A percentile compares a stretch with the other conserved stretches of the same genome.
Conservation (phyloP, 64 coral and sea anemone genomes). For the Pocillopora verrucosa region DNA sequence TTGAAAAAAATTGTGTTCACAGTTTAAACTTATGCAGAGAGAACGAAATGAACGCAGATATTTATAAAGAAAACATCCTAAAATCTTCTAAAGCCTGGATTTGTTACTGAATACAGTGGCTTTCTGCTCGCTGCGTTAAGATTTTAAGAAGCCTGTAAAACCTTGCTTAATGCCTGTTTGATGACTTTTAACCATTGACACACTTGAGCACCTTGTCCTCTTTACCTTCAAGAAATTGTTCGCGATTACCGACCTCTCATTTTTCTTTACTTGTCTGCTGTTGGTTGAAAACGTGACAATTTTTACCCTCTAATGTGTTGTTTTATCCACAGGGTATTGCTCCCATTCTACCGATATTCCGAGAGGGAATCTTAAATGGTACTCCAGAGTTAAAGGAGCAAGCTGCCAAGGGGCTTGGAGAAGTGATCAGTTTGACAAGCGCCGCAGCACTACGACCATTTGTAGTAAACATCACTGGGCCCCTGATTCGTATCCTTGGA, state of each 20-base stretch:
- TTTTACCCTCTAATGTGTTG: neutral
- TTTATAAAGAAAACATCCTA: too few relatives aligned
- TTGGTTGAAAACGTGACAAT: neutral
- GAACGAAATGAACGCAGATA: too few relatives aligned
- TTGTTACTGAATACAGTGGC: too few relatives aligned
- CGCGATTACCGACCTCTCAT: neutral
- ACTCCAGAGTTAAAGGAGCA: constrained; percentile 95
- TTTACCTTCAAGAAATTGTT: too few relatives aligned
- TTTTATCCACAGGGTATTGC: constrained; percentile 80
- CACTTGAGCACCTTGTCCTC: too few relatives aligned
- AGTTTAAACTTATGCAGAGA: too few relatives aligned
- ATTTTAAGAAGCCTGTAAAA: too few relatives aligned
- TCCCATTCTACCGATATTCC: constrained; percentile 89
- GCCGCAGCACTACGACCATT: constrained; percentile 88
- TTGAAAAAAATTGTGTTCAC: too few relatives aligned
- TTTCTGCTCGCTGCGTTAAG: too few relatives aligned
- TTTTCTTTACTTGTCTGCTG: neutral
- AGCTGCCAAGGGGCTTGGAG: constrained; percentile 91
- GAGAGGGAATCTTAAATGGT: constrained; percentile 95
- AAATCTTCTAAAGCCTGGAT: too few relatives aligned
- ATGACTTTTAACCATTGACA: too few relatives aligned
- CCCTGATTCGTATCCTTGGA: constrained; percentile 97
- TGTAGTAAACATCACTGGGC: constrained; percentile 97
- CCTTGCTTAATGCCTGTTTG: too few relatives aligned
- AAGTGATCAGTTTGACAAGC: constrained; percentile 91